Percentiles rank a stretch among this genome's conserved stretches.
phyloP scores from a whole-genome alignment of 2,888 invertebrate species.

The Rhyacophila evoluta region DNA sequence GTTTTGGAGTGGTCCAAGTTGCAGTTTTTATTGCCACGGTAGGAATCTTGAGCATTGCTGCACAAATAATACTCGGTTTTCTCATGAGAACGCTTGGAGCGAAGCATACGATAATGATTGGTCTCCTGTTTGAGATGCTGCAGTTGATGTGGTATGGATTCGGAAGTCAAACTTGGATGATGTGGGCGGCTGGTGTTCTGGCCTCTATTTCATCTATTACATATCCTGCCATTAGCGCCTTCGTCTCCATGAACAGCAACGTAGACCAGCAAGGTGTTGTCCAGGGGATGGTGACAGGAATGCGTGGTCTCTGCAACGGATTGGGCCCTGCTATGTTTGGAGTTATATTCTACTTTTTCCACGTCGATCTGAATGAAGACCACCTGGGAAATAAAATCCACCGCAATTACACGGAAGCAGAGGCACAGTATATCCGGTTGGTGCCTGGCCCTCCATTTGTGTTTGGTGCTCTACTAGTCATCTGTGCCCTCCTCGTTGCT shows the following conservation, averaged over 20 bases:
- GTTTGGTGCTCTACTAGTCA: conserved; percentile 95
- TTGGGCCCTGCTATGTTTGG: conserved; percentile 99
- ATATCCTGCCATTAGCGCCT: conserved; percentile 98
- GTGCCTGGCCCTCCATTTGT: conserved; percentile 99
- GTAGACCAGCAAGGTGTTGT: conserved; percentile 97
- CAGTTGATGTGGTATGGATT: conserved; percentile 98
- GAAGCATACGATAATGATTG: conserved; percentile 97
- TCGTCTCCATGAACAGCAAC: conserved; percentile 97
- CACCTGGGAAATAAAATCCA: conserved; percentile 59
- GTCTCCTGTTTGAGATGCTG: conserved; percentile 94
- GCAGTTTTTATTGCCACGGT: conserved; percentile 98
- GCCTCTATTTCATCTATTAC: conserved; percentile 97
- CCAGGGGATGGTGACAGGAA: conserved; percentile 99
- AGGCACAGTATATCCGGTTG: conserved; percentile 75
- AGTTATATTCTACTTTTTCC: conserved; percentile 97
- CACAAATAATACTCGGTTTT: conserved; percentile 89
- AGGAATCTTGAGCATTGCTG: conserved; percentile 94
- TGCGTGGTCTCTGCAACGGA: conserved; percentile 97
- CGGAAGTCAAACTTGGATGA: conserved; percentile 97
- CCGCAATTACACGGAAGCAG: conserved; percentile 61
- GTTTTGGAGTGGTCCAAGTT: conserved; percentile 94
- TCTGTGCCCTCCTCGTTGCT: conserved; percentile 94
- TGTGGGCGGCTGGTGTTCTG: conserved; percentile 98
- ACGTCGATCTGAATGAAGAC: conserved; percentile 94
- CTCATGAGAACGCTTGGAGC: conserved; percentile 89